These are phyloP conservation scores for Pachliopta kotzebuea DNA, from an alignment of 2,888 invertebrate species.

Conservation along the genomic window DNA sequence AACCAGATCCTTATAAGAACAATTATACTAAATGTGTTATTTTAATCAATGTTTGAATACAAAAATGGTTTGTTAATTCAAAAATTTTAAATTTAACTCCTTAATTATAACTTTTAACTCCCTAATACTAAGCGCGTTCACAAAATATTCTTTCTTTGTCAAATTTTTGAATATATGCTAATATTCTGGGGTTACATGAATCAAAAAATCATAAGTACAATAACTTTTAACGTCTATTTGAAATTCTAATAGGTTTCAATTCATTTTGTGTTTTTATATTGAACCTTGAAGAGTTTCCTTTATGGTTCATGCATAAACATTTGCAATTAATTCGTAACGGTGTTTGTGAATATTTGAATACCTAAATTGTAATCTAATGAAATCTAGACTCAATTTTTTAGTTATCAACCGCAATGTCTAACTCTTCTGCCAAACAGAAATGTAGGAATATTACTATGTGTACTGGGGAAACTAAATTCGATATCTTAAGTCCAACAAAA, in stretches of 20 bases:
- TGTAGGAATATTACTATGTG: too few relatives aligned
- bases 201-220: neutral
- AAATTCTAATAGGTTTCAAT: conserved; percentile 7
- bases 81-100: neutral
- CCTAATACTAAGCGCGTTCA: too few relatives aligned
- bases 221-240: neutral
- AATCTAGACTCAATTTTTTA: too few relatives aligned
- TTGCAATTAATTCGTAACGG: conserved; percentile 8
- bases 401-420: too few relatives aligned
- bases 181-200: neutral
- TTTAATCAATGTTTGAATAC: neutral
- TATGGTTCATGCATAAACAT: conserved; percentile 20
- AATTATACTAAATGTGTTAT: neutral
- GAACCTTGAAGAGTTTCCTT: neutral
- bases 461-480: too few relatives aligned
- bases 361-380: neutral
- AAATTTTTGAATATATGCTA: neutral
- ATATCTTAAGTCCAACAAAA: too few relatives aligned
- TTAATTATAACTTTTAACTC: neutral
- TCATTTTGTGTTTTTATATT: neutral
- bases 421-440: too few relatives aligned
- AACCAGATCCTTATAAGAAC: neutral
- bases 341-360: neutral
- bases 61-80: neutral
- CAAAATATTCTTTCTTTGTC: too few relatives aligned